Evolutionary conservation across 2,113 vertebrate species (phyloP), one percentile per base, ranked within the genome.

Genomic region (Phyllopteryx taeniolatus): DNA sequence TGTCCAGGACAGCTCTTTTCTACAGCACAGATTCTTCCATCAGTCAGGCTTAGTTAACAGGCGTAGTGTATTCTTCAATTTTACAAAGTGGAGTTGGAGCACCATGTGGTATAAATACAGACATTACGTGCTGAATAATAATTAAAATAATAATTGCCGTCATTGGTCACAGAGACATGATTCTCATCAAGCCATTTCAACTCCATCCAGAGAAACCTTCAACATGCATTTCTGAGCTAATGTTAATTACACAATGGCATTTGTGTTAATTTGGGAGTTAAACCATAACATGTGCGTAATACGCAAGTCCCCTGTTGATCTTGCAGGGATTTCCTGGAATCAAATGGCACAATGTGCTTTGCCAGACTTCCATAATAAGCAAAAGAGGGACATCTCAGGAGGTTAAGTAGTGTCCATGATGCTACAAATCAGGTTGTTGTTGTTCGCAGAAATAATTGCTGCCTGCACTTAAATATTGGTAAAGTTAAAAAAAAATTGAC

Each of bases 211-310:
- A 35, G 14, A 31, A 35, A 14, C 20, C 6, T 15, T 51, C 49
- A 15, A 15, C 56, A 59, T 57, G 22, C n/a, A 14, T 22, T 59
- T 59, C 12, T 59, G 56, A 6, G 31, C 59, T 61, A 33, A 35
- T 8, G 59, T 31, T 61, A 61, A 61, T 61, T 35, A 61, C 59
- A 61, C 59, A 61, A 19, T 35, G 59, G 59, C 57, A 15, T 60
- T 57, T 22, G n/a, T 13, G 54, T 27, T 2, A 22, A 59, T 59
- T 61, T 61, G 31, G 59, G 59, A 61, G 31, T 33, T 3, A 61
- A 61, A 61, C 33, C 31, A 13, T 61, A 61, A 27, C 31, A 61
- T 61, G 17, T 61, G 59, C 31, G 59, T 35, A 61, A 61, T 17
- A 35, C 14, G 17, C 59, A 61, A 35, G 59, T 61, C 59, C 59